Conservation (phyloP, 2,113 vertebrate species). For the Oryzias javanicus region DNA sequence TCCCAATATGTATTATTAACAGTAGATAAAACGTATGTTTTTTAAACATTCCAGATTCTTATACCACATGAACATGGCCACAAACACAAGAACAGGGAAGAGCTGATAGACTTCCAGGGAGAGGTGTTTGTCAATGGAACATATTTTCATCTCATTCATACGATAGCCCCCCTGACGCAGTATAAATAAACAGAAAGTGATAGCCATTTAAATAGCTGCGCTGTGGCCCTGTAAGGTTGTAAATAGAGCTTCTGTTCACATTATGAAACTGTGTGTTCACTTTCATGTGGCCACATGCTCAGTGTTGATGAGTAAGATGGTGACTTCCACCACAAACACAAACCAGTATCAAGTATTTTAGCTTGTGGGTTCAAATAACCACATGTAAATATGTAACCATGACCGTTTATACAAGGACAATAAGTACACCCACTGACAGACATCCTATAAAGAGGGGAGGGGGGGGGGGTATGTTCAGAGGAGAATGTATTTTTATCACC, state of each 20-base stretch:
- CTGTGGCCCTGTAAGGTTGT: conserved; percentile 29
- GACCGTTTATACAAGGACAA: conserved; percentile 13
- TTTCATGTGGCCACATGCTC: conserved; percentile 3
- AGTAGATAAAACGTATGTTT: no score
- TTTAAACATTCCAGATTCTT: no score
- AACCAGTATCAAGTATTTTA: not conserved
- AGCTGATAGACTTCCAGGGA: conserved; percentile 11
- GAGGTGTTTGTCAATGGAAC: conserved; percentile 13
- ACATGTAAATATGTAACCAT: conserved; percentile 1
- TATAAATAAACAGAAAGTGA: conserved; percentile 62
- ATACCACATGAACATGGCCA: no score
- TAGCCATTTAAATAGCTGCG: conserved; percentile 54
- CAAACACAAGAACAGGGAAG: conserved; percentile 7
- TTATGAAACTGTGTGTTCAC: conserved; percentile 1
- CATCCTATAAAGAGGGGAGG: not conserved
- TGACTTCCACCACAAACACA: not conserved
- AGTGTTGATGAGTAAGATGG: not conserved
- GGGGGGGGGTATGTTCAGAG: conserved; percentile 21
- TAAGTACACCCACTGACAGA: not conserved
- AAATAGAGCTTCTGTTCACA: conserved; percentile 47
- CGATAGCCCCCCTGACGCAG: conserved; percentile 15
- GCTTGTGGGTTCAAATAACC: not conserved
- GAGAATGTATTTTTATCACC: not conserved
- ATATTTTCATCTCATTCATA: conserved; percentile 39
- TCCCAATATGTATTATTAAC: no score